Evolutionary conservation across 2,113 vertebrate species (phyloP), one percentile per base, ranked within the genome.

Genomic region (Periophthalmus modestus): DNA sequence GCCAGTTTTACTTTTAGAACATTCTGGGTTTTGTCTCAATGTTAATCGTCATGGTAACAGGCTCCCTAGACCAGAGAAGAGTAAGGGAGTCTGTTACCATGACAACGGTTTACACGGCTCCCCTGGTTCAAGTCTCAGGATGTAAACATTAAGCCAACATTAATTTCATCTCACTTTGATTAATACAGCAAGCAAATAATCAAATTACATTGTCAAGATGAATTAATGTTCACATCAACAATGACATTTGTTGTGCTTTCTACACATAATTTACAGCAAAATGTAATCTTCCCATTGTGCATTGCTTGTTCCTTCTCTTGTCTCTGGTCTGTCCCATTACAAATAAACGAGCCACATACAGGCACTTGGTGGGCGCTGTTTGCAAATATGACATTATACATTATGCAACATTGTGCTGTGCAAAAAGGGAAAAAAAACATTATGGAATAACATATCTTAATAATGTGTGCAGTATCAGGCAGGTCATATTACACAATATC

Each of bases 41-140:
- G 52, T 55, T 55, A 55, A 55, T 55, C 52, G 52, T 55, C 52
- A 55, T 55, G 52, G 52, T 55, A 55, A 55, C 52, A 55, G 52
- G 52, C 52, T 55, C 52, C 52, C 52, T 55, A 19, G 52, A 21
- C 52, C 52, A 55, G 18, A 55, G 52, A 55, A 10, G 52, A 5
- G 18, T 55, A 55, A n/a, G n/a, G 52, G 52, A 55, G 52, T 55
- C 52, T n/a, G 52, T 55, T 55, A 55, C 52, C 52, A 55, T 55
- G 52, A 55, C 52, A 55, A 55, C 52, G 7, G 19, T 55, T 55
- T 55, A 21, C 52, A 55, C 52, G 7, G 21, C 19, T 54, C 50
- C 36, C 36, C 15, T 54, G 50, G 18, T 54, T 5, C 50, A 1
- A n/a, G 52, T n/a, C 2, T 21, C 48, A 52, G 16, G 6, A 55